These are phyloP conservation scores for Sciaenops ocellatus DNA, from an alignment of 2,797 vertebrate species.

Conservation along the genomic window DNA sequence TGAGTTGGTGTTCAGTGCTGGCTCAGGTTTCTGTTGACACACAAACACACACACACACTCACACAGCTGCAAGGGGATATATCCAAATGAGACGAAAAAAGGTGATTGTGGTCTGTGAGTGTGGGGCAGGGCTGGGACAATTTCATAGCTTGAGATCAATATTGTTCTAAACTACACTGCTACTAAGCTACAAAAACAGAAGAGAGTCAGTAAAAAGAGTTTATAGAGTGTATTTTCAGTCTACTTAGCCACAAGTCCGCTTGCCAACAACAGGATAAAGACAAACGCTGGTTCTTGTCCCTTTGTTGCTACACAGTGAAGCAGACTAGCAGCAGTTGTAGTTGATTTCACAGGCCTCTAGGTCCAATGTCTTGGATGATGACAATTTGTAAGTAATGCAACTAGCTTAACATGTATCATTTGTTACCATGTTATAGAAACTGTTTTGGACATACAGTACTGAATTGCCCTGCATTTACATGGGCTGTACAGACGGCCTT, in stretches of 20 bases:
- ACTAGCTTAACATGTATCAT: constrained; percentile 12
- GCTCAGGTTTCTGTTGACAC: constrained; percentile 76
- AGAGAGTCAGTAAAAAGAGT: not conserved
- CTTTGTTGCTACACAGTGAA: constrained; percentile 6
- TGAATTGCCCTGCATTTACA: constrained; percentile 26
- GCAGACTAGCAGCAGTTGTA: constrained; percentile 3
- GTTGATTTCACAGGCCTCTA: constrained; percentile 13
- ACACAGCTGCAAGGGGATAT: constrained; percentile 29
- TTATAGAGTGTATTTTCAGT: constrained; percentile 17
- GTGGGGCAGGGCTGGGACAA: constrained; percentile 1
- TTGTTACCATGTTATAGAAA: not conserved
- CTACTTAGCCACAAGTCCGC: not conserved
- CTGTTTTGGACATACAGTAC: not conserved
- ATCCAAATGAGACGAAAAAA: constrained; percentile 36
- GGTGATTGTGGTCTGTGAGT: constrained; percentile 18
- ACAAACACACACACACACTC: constrained; percentile 47
- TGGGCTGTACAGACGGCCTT: constrained; percentile 30
- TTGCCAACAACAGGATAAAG: constrained; percentile 9
- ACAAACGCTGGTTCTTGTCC: constrained; percentile 3
- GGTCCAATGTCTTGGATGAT: constrained; percentile 12
- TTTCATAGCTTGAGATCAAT: constrained; percentile 29
- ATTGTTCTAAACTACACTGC: constrained; percentile 14
- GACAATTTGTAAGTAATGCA: not conserved
- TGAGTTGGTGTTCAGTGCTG: constrained; percentile 62
- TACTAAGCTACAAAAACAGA: constrained; percentile 32